A percentile compares a stretch with the other conserved stretches of the same genome.
phyloP scores from a whole-genome alignment of 2,797 vertebrate genomes.

The Meriones psammophilus region DNA sequence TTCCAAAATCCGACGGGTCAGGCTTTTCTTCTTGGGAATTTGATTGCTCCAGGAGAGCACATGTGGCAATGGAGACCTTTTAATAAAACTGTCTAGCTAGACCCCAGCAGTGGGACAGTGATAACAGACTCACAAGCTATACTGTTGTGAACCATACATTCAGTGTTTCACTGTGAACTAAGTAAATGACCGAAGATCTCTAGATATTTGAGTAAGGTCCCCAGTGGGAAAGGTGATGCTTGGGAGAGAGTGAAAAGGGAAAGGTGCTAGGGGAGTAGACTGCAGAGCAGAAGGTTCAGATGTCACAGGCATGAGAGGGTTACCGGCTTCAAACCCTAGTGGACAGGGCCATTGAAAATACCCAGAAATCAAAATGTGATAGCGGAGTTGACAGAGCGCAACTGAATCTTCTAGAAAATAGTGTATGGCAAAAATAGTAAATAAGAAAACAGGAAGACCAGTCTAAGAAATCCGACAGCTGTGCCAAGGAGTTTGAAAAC shows the following conservation, averaged over 20 bases:
- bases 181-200: background rate
- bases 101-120: background rate
- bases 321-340: background rate
- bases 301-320: background rate
- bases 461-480: background rate
- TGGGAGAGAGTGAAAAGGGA: background rate
- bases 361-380: background rate
- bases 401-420: background rate
- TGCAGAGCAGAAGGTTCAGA: background rate
- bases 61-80: background rate
- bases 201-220: background rate
- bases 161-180: background rate
- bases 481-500: constrained; percentile 14
- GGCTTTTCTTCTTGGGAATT: background rate
- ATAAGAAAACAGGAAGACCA: background rate
- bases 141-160: background rate
- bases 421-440: background rate
- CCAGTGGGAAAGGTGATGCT: background rate
- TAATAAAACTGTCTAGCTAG: background rate
- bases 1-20: background rate
- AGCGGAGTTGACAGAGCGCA: constrained; percentile 4
- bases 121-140: background rate
- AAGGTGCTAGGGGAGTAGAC: background rate
- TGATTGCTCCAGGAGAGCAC: background rate
- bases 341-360: background rate